These are phyloP conservation scores for Loris lydekkerianus DNA, from an alignment of 2,797 vertebrate species.

Conservation along the genomic window DNA sequence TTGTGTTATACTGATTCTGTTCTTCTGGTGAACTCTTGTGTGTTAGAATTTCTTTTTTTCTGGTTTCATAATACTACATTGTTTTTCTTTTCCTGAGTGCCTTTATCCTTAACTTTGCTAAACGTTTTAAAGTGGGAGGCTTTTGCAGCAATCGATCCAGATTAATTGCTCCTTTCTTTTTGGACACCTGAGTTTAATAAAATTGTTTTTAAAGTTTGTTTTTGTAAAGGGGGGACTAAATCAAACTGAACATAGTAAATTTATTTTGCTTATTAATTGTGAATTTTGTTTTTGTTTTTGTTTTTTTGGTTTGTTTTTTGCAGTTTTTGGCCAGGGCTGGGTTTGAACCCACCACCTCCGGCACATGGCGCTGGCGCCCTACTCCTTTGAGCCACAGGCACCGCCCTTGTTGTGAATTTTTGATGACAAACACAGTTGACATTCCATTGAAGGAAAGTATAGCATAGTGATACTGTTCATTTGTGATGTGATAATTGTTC, in stretches of 20 bases:
- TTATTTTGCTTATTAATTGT: constrained; percentile 70
- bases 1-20: constrained; percentile 59
- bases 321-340: no score
- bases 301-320: no score
- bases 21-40: constrained; percentile 48
- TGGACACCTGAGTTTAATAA: constrained; percentile 8
- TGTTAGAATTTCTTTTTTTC: constrained; percentile 44
- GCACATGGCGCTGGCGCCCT: no score
- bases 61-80: constrained; percentile 18
- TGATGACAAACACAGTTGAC: constrained; percentile 76
- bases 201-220: constrained; percentile 69
- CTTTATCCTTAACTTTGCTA: constrained; percentile 38
- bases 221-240: constrained; percentile 66
- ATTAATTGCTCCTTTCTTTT: background rate
- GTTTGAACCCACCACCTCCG: no score
- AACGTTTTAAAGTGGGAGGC: background rate
- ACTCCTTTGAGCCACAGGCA: no score
- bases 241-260: constrained; percentile 57
- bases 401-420: constrained; percentile 64
- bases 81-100: constrained; percentile 51
- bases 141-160: constrained; percentile 40
- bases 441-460: constrained; percentile 79
- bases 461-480: constrained; percentile 75
- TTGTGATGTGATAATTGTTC: constrained; percentile 79
- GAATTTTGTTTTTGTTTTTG: no score